These are phyloP conservation scores for Podocnemis expansa DNA, from an alignment of 2,113 vertebrate species.

Conservation along the genomic window DNA sequence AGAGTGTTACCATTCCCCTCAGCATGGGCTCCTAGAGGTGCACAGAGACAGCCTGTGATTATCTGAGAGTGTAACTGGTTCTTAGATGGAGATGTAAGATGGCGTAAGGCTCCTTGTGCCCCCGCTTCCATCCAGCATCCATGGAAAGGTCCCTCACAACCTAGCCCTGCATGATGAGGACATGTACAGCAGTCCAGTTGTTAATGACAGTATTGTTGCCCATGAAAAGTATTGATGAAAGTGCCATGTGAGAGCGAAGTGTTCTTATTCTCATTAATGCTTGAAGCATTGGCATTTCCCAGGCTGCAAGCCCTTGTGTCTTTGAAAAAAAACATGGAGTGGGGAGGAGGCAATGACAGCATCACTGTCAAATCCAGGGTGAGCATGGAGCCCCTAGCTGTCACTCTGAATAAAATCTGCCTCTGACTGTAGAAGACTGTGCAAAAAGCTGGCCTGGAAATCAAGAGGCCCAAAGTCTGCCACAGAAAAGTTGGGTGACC, in stretches of 20 bases:
- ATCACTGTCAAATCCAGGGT: background rate
- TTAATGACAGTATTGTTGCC: background rate
- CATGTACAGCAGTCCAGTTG: background rate
- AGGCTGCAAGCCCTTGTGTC: background rate
- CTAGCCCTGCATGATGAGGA: background rate
- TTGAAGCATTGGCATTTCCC: background rate
- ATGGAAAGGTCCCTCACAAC: background rate
- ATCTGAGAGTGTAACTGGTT: background rate
- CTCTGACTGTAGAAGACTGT: background rate
- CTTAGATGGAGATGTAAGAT: background rate
- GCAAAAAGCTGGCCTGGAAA: background rate
- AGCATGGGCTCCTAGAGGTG: background rate
- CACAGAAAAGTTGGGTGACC: background rate
- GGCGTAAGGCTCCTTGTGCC: background rate
- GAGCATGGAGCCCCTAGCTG: background rate
- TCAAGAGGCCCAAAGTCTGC: background rate
- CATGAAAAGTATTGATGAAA: background rate
- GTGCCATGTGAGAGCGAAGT: background rate
- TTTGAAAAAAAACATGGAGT: background rate
- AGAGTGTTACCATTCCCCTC: too few relatives aligned
- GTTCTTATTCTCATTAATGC: background rate
- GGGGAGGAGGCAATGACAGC: background rate
- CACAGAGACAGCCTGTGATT: background rate
- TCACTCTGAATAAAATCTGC: background rate
- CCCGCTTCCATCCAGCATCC: background rate